Conservation (phyloP, 2,888 invertebrate species). For the Rhopalosiphum nymphaeae region DNA sequence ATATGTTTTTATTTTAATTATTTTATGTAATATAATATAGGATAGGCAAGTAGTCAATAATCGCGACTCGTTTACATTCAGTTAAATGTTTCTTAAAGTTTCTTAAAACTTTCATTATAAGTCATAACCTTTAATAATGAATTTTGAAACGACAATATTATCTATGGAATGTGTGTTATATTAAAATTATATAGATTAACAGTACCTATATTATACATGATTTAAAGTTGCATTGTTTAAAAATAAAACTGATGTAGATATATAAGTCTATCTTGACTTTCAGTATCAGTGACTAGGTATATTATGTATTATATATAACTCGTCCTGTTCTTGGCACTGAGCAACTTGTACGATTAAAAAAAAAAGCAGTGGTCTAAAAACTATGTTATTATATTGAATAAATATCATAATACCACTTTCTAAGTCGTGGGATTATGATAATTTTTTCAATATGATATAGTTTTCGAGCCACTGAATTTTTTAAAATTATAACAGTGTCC, state of each 20-base stretch:
- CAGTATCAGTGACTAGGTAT: too few relatives aligned
- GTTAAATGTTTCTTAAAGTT: not conserved
- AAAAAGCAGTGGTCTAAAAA: too few relatives aligned
- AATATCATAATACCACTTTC: too few relatives aligned
- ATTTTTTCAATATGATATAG: too few relatives aligned
- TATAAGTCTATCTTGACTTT: not conserved
- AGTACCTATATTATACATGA: not conserved
- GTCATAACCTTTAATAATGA: not conserved
- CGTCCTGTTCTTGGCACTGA: too few relatives aligned
- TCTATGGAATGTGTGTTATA: not conserved
- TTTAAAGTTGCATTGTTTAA: not conserved
- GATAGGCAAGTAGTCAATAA: not conserved
- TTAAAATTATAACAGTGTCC: too few relatives aligned
- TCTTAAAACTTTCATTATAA: not conserved
- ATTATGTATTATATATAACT: too few relatives aligned
- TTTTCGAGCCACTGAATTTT: too few relatives aligned
- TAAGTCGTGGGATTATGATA: too few relatives aligned
- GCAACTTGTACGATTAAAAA: too few relatives aligned
- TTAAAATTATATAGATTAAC: not conserved
- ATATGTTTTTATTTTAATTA: not conserved
- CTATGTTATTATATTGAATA: too few relatives aligned
- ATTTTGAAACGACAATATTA: not conserved
- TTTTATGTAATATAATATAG: not conserved
- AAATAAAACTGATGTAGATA: not conserved
- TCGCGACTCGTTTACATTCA: not conserved